Evolutionary conservation across 92 coral and sea anemone species (phyloP).

Genomic region (Palythoa grandis): DNA sequence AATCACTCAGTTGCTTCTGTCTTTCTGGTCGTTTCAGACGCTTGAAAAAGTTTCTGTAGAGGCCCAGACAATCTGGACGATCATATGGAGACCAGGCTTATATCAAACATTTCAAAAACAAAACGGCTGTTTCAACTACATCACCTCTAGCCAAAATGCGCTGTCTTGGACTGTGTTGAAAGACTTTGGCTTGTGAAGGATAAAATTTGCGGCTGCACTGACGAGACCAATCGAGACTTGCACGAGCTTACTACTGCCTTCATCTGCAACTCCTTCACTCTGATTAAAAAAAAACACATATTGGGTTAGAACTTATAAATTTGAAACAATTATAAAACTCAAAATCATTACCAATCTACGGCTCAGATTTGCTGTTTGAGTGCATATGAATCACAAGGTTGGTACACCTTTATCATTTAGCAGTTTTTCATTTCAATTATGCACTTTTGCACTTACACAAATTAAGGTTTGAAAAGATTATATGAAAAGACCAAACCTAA

Average conservation of each 20-base stretch:
- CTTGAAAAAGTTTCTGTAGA: too few relatives aligned
- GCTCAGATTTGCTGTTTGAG: not conserved
- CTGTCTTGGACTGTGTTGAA: not conserved
- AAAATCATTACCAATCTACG: not conserved
- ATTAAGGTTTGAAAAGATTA: too few relatives aligned
- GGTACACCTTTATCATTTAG: too few relatives aligned
- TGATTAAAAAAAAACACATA: not conserved
- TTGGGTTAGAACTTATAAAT: not conserved
- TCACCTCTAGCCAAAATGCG: slow-evolving; percentile 40
- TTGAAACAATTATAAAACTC: not conserved
- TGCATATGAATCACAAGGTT: not conserved
- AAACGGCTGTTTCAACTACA: not conserved
- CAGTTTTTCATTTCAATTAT: too few relatives aligned
- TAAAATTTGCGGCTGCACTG: slow-evolving; percentile 14
- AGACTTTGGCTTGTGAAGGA: slow-evolving; percentile 28
- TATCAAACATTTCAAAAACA: too few relatives aligned
- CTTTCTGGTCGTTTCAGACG: too few relatives aligned
- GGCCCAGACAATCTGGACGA: too few relatives aligned
- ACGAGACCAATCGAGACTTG: slow-evolving; percentile 29
- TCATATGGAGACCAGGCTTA: too few relatives aligned
- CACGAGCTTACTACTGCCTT: not conserved
- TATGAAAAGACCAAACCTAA: too few relatives aligned
- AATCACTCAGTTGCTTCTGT: too few relatives aligned
- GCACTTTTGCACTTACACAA: too few relatives aligned
- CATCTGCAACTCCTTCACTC: slow-evolving; percentile 1